Percentiles rank a stretch among this genome's conserved stretches.
phyloP scores from a whole-genome alignment of 2,113 vertebrate genomes.

The Phalacrocorax brasilianus region DNA sequence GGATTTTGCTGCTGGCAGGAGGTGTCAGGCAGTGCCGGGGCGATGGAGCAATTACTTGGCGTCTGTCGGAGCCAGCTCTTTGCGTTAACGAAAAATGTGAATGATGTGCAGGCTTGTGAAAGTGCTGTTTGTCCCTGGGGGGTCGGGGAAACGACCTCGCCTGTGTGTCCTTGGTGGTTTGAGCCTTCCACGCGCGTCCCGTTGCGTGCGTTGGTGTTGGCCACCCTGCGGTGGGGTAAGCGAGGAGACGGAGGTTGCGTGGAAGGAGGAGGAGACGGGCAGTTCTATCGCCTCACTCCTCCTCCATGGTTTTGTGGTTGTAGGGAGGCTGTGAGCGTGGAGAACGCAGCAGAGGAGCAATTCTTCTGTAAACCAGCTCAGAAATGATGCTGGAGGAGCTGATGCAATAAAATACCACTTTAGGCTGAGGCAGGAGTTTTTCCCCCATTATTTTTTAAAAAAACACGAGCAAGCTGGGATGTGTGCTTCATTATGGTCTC shows the following conservation, averaged over 20 bases:
- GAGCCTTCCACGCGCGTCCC: background rate
- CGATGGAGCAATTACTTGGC: background rate
- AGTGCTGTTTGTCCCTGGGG: rapidly evolving
- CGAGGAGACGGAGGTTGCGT: background rate
- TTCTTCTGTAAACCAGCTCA: background rate
- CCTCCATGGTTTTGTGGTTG: background rate
- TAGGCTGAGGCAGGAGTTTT: background rate
- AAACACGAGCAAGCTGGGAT: rapidly evolving
- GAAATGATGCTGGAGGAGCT: background rate
- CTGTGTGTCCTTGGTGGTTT: rapidly evolving
- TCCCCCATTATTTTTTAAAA: rapidly evolving
- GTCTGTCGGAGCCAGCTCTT: background rate
- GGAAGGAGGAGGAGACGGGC: background rate
- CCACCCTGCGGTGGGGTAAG: rapidly evolving
- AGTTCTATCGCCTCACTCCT: rapidly evolving
- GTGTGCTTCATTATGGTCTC: rapidly evolving
- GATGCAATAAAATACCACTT: background rate
- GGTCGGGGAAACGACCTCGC: background rate
- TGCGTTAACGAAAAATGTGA: rapidly evolving
- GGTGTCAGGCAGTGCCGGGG: background rate
- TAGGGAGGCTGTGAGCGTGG: background rate
- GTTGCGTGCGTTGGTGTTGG: rapidly evolving
- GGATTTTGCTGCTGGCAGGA: background rate
- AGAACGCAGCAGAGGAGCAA: background rate
- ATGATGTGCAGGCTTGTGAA: background rate